phyloP scores from a whole-genome alignment of 2,113 vertebrate genomes.

The Catharus fuscescens region DNA sequence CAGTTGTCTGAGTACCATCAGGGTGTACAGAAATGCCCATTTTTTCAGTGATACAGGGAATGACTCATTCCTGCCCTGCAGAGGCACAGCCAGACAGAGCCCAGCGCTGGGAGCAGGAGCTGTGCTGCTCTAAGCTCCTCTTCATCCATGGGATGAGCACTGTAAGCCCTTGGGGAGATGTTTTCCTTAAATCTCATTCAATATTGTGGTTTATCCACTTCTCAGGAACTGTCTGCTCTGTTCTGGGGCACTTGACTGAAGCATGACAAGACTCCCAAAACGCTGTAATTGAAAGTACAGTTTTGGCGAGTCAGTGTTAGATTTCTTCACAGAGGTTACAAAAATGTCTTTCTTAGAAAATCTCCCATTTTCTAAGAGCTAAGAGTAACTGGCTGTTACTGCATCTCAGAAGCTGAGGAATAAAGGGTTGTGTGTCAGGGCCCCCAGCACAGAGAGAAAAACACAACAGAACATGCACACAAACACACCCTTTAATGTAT shows the following conservation, averaged over 20 bases:
- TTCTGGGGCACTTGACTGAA: background rate
- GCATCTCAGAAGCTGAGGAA: background rate
- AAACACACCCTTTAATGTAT: background rate
- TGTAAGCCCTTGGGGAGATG: background rate
- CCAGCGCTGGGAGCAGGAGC: rapidly evolving
- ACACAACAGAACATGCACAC: background rate
- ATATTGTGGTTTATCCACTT: background rate
- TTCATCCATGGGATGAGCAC: background rate
- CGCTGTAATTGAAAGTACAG: background rate
- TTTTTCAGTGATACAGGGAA: background rate
- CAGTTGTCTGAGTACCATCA: background rate
- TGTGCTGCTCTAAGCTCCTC: background rate
- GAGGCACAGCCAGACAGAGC: rapidly evolving
- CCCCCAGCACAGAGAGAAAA: background rate
- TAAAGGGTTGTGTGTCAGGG: background rate
- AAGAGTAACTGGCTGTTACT: background rate
- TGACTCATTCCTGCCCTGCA: background rate
- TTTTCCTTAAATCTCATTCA: background rate
- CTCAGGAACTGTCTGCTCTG: background rate
- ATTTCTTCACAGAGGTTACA: background rate
- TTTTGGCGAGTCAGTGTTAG: background rate
- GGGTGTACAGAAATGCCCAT: rapidly evolving
- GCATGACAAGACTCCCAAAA: background rate
- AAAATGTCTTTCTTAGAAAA: background rate
- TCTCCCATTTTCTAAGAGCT: background rate